A percentile compares a stretch with the other conserved stretches of the same genome.
Conservation (phyloP, 2,797 vertebrate genomes). For the Molossus molossus region DNA sequence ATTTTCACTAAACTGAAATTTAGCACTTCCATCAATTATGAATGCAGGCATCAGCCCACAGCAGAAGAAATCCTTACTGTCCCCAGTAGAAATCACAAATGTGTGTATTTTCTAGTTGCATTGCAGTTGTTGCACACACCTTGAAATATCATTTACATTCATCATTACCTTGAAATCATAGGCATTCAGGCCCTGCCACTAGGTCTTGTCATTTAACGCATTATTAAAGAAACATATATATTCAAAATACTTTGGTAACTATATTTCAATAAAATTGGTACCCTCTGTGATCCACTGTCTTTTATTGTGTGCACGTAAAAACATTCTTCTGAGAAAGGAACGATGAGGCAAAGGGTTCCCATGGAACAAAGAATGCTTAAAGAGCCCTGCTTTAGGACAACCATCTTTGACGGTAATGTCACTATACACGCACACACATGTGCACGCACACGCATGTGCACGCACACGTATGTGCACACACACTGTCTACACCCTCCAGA, state of each 20-base stretch:
- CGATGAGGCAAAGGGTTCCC: neutral
- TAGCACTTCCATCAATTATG: slow-evolving; percentile 13
- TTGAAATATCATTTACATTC: slow-evolving; percentile 16
- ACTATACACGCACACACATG: neutral
- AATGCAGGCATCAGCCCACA: neutral
- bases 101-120: neutral
- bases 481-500: neutral
- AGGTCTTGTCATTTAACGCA: slow-evolving; percentile 33
- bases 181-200: neutral
- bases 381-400: neutral
- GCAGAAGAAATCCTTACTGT: slow-evolving; percentile 38
- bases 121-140: neutral
- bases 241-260: slow-evolving; percentile 63
- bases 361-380: neutral
- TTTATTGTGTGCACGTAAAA: slow-evolving; percentile 50
- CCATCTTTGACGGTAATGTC: slow-evolving; percentile 24
- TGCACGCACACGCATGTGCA: neutral
- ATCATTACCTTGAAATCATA: slow-evolving; percentile 45
- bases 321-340: slow-evolving; percentile 45
- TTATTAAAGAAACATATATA: slow-evolving; percentile 16
- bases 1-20: slow-evolving; percentile 54
- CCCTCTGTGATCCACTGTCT: neutral
- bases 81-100: slow-evolving; percentile 29
- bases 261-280: slow-evolving; percentile 23
- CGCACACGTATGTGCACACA: neutral